Conservation (phyloP, 1,140 invertebrate species). For the Bombus huntii region DNA sequence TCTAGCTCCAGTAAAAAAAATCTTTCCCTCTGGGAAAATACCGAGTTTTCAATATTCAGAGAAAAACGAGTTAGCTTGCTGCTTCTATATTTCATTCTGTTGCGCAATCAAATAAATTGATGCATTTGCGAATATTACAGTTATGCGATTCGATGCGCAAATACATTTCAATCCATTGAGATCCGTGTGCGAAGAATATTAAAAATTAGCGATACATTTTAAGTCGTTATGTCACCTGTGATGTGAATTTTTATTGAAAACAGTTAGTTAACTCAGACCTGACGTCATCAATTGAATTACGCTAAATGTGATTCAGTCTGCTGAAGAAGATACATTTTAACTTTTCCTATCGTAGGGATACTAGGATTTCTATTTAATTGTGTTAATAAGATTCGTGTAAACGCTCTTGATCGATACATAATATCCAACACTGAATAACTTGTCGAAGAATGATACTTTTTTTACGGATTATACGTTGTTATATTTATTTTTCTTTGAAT, state of each 20-base stretch:
- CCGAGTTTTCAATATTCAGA: not conserved
- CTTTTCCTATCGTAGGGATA: not conserved
- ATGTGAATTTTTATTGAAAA: not conserved
- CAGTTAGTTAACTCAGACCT: not conserved
- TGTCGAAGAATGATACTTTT: no score
- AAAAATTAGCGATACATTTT: not conserved
- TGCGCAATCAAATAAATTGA: slow-evolving; percentile 1
- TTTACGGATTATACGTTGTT: no score
- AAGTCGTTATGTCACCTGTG: not conserved
- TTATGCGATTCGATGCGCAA: not conserved
- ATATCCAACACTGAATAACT: no score
- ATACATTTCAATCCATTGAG: not conserved
- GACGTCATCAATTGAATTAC: not conserved
- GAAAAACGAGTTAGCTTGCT: not conserved
- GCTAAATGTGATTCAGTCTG: not conserved
- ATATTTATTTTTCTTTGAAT: no score
- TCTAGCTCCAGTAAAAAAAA: not conserved
- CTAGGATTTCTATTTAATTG: no score
- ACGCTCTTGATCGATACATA: no score
- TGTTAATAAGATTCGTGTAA: no score
- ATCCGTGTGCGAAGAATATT: not conserved
- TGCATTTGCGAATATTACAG: not conserved
- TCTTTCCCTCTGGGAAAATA: not conserved
- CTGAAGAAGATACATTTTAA: not conserved
- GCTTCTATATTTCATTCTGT: not conserved